These are phyloP conservation scores for Eulacestoma nigropectus DNA, from an alignment of 2,113 vertebrate species.

Conservation along the genomic window DNA sequence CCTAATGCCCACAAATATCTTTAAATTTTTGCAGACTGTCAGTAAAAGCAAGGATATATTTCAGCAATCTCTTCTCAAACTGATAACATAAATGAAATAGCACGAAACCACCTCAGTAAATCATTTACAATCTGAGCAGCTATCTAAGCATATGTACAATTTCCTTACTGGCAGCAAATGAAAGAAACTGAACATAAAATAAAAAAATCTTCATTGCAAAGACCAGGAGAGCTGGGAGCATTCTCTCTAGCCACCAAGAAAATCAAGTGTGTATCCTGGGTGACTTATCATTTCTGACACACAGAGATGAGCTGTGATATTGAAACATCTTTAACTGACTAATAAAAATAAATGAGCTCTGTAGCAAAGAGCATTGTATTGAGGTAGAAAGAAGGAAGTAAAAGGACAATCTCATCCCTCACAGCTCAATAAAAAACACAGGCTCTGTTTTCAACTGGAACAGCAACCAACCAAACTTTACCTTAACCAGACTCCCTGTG, in stretches of 20 bases:
- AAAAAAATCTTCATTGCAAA: slow-evolving; percentile 21
- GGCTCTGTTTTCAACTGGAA: background rate
- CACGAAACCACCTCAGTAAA: slow-evolving; percentile 5
- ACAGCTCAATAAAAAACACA: background rate
- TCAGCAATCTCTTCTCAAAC: background rate
- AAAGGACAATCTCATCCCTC: background rate
- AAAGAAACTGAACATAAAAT: slow-evolving; percentile 24
- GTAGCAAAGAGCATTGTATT: background rate
- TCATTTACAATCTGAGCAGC: slow-evolving; percentile 9
- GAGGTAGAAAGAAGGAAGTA: background rate
- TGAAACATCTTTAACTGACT: background rate
- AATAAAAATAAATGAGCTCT: background rate
- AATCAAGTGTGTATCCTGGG: background rate
- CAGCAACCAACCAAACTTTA: background rate
- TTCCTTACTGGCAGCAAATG: slow-evolving; percentile 18
- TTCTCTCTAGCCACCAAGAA: background rate
- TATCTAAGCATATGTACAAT: background rate
- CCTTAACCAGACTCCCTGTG: background rate
- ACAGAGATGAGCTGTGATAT: background rate
- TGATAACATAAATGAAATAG: slow-evolving; percentile 14
- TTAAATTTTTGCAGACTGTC: slow-evolving; percentile 19
- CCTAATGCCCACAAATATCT: background rate
- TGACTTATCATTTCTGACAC: slow-evolving; percentile 1
- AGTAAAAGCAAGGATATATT: background rate
- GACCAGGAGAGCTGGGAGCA: background rate